phyloP scores from a whole-genome alignment of 1,140 invertebrate species.

The Ips nitidus region DNA sequence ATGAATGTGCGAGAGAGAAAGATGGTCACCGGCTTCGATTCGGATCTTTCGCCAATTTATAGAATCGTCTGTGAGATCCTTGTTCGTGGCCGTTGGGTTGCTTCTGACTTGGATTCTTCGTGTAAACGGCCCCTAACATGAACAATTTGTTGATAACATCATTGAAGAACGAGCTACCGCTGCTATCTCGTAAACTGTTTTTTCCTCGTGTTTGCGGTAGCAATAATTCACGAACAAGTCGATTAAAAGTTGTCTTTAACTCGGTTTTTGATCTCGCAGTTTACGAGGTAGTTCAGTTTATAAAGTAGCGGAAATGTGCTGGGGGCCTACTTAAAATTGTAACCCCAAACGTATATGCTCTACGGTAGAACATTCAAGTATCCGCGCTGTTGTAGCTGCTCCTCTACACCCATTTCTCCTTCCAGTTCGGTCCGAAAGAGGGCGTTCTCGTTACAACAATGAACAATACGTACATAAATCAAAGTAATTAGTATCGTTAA shows the following conservation, averaged over 20 bases:
- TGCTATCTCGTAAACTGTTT: conserved; percentile 20
- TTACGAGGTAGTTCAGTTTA: neutral
- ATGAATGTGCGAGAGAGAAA: conserved; percentile 45
- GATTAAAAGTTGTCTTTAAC: conserved; percentile 6
- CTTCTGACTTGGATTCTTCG: conserved; percentile 40
- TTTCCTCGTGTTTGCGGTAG: conserved; percentile 18
- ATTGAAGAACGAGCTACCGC: conserved; percentile 24
- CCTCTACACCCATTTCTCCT: conserved; percentile 8
- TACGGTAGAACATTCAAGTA: no score
- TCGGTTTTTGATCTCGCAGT: conserved; percentile 1
- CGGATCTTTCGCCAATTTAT: conserved; percentile 48
- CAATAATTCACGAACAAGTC: conserved; percentile 23
- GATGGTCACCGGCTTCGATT: conserved; percentile 29
- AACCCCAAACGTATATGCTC: no score
- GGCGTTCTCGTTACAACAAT: conserved; percentile 48
- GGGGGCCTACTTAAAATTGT: no score
- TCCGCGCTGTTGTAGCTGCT: neutral
- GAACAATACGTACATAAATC: conserved; percentile 67
- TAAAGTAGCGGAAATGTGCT: no score
- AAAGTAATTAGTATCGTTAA: conserved; percentile 66
- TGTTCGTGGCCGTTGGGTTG: conserved; percentile 17
- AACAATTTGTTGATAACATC: conserved; percentile 53
- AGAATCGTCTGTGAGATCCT: conserved; percentile 41
- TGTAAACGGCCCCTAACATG: conserved; percentile 50
- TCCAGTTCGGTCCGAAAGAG: conserved; percentile 31